Percentiles rank a stretch among this genome's conserved stretches.
These are phyloP conservation scores for Drosophila serrata DNA, from an alignment of 1,140 invertebrate species.

Conservation along the genomic window DNA sequence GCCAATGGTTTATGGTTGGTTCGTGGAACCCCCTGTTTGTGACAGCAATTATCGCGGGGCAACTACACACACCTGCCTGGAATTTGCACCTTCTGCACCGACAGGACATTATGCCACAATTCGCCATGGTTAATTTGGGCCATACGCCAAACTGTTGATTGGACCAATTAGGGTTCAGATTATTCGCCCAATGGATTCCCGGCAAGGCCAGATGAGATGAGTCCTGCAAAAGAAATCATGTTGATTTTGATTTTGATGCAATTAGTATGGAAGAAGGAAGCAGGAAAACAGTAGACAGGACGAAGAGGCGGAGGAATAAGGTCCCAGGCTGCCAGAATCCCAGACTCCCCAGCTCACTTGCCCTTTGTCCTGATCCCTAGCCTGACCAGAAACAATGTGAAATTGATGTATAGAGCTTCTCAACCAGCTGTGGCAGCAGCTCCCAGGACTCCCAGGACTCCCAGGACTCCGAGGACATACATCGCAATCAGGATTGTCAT, in stretches of 20 bases:
- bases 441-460: too few species aligned
- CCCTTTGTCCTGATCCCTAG: background rate
- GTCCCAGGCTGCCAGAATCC: background rate
- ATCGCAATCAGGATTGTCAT: constrained; percentile 70
- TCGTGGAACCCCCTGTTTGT: constrained; percentile 49
- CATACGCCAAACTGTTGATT: constrained; percentile 36
- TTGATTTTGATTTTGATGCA: constrained; percentile 59
- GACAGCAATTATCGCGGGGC: constrained; percentile 64
- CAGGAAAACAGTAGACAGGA: background rate
- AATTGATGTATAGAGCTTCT: constrained; percentile 40
- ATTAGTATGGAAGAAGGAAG: constrained; percentile 29
- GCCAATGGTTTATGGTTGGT: constrained; percentile 55
- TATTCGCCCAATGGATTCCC: background rate
- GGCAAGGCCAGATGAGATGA: background rate
- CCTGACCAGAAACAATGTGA: constrained; percentile 35
- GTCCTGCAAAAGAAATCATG: constrained; percentile 33
- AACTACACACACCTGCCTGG: background rate
- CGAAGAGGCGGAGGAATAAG: background rate
- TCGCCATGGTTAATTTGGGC: constrained; percentile 34
- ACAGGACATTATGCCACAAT: constrained; percentile 31
- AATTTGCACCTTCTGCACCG: background rate
- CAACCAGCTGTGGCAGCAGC: background rate
- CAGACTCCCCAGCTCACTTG: background rate
- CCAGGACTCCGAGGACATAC: constrained; percentile 8
- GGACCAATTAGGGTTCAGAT: constrained; percentile 27